Evolutionary conservation across 1,140 invertebrate genomes (phyloP).

Genomic region (Sweltsa coloradensis): DNA sequence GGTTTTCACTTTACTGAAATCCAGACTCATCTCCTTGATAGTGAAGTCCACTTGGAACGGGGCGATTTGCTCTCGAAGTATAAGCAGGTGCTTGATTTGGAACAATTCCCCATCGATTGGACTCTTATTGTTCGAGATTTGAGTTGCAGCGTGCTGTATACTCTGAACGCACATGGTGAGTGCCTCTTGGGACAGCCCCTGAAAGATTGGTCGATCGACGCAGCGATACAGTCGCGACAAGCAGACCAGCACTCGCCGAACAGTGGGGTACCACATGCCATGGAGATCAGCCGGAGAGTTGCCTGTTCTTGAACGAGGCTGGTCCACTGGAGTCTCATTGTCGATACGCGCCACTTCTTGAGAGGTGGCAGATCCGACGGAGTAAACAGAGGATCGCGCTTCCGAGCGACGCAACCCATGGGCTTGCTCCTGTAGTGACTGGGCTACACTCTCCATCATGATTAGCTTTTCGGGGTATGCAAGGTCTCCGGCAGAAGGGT

Average conservation of each 20-base stretch:
- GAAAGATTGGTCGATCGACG: conserved; percentile 89
- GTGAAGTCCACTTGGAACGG: conserved; percentile 96
- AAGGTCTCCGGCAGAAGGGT: conserved; percentile 86
- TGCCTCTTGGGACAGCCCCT: conserved; percentile 91
- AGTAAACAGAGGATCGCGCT: conserved; percentile 51
- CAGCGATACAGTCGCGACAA: conserved; percentile 91
- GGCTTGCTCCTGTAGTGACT: conserved; percentile 49
- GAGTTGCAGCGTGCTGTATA: conserved; percentile 66
- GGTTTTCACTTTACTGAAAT: conserved; percentile 80
- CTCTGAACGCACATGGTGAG: conserved; percentile 85
- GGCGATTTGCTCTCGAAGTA: conserved; percentile 93
- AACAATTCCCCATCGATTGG: conserved; percentile 88
- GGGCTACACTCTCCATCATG: conserved; percentile 89
- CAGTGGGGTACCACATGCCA: conserved; percentile 99
- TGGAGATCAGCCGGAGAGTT: conserved; percentile 89
- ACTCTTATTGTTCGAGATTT: no score
- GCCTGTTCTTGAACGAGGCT: conserved; percentile 15
- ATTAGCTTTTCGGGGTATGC: conserved; percentile 95
- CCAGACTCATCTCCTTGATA: conserved; percentile 79
- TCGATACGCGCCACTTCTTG: conserved; percentile 52
- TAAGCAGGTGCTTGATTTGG: conserved; percentile 95
- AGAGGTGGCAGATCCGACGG: conserved; percentile 43
- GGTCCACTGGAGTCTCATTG: conserved; percentile 19
- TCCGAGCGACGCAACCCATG: conserved; percentile 43
- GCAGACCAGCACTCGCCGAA: conserved; percentile 86